phyloP scores from a whole-genome alignment of 2,113 vertebrate genomes.

The Pipra filicauda region DNA sequence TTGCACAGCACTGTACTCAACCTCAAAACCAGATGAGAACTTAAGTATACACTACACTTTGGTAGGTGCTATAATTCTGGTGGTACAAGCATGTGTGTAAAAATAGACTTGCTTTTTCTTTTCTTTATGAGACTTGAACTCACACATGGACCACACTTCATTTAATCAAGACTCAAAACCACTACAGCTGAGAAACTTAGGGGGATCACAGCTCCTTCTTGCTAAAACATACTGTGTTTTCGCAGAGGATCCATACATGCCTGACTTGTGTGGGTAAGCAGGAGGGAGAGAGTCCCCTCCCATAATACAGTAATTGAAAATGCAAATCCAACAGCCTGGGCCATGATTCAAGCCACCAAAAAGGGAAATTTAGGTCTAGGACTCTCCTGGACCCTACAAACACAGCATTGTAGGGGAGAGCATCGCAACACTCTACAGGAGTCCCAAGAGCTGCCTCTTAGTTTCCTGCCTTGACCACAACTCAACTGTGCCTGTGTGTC shows the following conservation, averaged over 20 bases:
- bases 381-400: background rate
- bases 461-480: background rate
- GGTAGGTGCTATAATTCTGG: background rate
- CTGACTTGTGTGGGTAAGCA: fast-evolving
- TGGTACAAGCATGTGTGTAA: background rate
- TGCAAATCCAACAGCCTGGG: background rate
- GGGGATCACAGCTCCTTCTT: background rate
- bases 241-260: background rate
- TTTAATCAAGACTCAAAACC: background rate
- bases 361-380: background rate
- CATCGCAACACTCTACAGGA: background rate
- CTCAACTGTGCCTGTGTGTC: background rate
- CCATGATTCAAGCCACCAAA: background rate
- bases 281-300: background rate
- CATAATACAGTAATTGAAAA: background rate
- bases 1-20: background rate
- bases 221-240: background rate
- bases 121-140: background rate
- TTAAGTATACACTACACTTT: background rate
- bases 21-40: background rate
- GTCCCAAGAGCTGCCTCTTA: background rate
- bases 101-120: background rate
- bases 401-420: background rate
- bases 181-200: background rate
- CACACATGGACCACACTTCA: background rate